A percentile compares a stretch with the other conserved stretches of the same genome.
These are phyloP conservation scores for Centroberyx gerrardi DNA, from an alignment of 2,797 vertebrate genomes.

Conservation along the genomic window DNA sequence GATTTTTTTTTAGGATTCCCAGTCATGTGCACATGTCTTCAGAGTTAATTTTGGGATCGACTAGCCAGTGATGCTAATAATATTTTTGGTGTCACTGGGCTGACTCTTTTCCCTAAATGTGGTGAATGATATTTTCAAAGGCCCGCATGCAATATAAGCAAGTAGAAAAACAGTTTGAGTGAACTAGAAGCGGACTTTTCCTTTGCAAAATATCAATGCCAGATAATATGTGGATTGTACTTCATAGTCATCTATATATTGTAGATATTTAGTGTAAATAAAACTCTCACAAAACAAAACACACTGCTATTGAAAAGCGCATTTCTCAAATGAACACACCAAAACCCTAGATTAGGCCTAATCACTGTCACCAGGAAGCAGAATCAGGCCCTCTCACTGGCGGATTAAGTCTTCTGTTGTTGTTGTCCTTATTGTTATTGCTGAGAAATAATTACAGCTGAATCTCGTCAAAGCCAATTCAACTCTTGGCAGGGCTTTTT, in stretches of 20 bases:
- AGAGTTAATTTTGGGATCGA: no score
- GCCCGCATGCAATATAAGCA: no score
- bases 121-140: no score
- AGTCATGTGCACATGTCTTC: no score
- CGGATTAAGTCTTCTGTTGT: slow-evolving; percentile 88
- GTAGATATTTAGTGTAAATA: slow-evolving; percentile 47
- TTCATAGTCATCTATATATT: slow-evolving; percentile 43
- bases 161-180: no score
- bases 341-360: slow-evolving; percentile 86
- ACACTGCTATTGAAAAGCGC: slow-evolving; percentile 79
- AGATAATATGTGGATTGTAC: slow-evolving; percentile 51
- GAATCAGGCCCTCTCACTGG: slow-evolving; percentile 86
- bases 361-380: slow-evolving; percentile 88
- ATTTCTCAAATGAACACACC: slow-evolving; percentile 85
- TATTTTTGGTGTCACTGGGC: no score
- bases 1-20: no score
- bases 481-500: slow-evolving; percentile 83
- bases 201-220: slow-evolving; percentile 36
- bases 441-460: slow-evolving; percentile 88
- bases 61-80: no score
- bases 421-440: slow-evolving; percentile 88
- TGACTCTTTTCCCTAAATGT: no score
- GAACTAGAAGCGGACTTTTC: background rate
- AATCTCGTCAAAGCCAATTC: slow-evolving; percentile 89
- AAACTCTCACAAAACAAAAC: slow-evolving; percentile 76